Evolutionary conservation across 2,888 invertebrate genomes (phyloP), one percentile per base, ranked within the genome.

Genomic region (Biston stratarius): DNA sequence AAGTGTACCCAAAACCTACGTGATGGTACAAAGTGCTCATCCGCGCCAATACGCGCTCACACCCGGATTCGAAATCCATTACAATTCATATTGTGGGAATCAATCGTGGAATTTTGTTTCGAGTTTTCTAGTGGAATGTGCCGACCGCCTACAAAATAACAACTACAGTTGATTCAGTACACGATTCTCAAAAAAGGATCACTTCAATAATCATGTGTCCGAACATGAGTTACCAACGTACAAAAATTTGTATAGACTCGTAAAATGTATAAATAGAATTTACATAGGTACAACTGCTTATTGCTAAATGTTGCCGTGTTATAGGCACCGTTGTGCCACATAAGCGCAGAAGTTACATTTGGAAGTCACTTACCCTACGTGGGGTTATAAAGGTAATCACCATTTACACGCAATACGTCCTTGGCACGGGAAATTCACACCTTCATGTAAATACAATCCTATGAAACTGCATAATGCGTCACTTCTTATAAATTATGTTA

Each of bases 1-100:
- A 94, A 94, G 92, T 93, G 94, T 94, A 94, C 94, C 94, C 94
- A 94, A 94, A 94, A 93, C 92, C 93, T 94, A 94, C 93, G 90
- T 91, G 91, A 89, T 92, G 93, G 93, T 93, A 92, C 92, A 91
- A 92, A 88, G 91, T 90, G 89, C 83, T 87, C 83, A 76, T 77
- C 80, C 77, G 85, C 92, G 89, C 92, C 91, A 90, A 92, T 89
- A 92, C 85, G 91, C 87, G 90, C 82, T 82, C 76, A 84, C 88
- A 86, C 88, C 84, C 83, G 91, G 91, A 92, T 91, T 90, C 88
- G 86, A 84, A 90, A 91, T 92, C 92, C 92, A 84, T 88, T 88
- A 84, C 84, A 85, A 68, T 88, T 89, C 79, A 88, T 88, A 90
- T 88, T 90, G 90, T 91, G 89, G 89, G 92, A 93, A 93, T 91